Percentiles rank a stretch among this genome's conserved stretches.
Evolutionary conservation across 2,113 vertebrate species (phyloP).

Genomic region (Chinchilla lanigera): DNA sequence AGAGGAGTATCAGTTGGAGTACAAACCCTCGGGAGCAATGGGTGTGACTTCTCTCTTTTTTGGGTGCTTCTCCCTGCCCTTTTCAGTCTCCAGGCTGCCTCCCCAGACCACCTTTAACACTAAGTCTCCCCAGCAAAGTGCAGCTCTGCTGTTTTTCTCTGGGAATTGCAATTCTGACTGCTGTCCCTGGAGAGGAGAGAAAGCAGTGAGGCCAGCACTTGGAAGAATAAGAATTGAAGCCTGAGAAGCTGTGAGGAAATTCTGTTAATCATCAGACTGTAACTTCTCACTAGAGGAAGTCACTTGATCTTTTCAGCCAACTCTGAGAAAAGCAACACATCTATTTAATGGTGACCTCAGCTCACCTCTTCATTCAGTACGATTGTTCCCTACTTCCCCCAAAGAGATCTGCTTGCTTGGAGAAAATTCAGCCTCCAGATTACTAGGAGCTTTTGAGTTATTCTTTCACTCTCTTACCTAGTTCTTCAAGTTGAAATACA

Average conservation of each 20-base stretch:
- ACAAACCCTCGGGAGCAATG: neutral
- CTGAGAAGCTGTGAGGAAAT: neutral
- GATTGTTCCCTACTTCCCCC: neutral
- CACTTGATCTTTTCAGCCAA: conserved; percentile 30
- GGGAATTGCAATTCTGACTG: neutral
- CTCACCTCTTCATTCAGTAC: neutral
- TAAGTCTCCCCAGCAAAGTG: neutral
- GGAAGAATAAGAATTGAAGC: neutral
- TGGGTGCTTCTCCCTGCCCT: neutral
- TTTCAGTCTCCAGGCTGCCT: too few species aligned
- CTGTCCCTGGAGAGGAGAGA: neutral
- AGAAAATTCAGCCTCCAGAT: neutral
- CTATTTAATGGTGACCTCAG: conserved; percentile 23
- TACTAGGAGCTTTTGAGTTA: neutral
- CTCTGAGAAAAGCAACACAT: neutral
- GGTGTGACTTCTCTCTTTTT: neutral
- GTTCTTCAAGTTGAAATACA: conserved; percentile 42
- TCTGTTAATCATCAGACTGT: neutral
- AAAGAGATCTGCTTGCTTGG: neutral
- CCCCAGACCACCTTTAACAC: neutral
- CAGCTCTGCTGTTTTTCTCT: neutral
- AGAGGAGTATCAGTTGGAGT: neutral
- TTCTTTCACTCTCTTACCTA: neutral
- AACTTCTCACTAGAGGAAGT: conserved; percentile 9
- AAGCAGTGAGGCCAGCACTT: neutral